phyloP scores from a whole-genome alignment of 2,888 invertebrate species.

The Eupithecia inturbata region DNA sequence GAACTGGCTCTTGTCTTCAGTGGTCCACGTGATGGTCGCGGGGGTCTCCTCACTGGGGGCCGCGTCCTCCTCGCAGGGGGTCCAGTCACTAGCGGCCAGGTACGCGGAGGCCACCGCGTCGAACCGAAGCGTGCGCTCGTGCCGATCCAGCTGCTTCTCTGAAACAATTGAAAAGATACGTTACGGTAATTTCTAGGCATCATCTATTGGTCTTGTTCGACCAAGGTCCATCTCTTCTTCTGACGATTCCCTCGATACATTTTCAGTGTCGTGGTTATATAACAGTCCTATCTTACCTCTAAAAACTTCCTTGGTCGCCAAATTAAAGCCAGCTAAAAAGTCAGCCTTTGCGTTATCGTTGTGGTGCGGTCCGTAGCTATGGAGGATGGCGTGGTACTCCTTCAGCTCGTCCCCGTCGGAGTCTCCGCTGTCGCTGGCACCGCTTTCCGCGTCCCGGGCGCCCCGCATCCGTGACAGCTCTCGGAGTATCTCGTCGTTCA shows the following conservation, averaged over 20 bases:
- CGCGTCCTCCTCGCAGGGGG: constrained; percentile 61
- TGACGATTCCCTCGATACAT: background rate
- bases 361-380: constrained; percentile 71
- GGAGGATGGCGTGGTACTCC: constrained; percentile 80
- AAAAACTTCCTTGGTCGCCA: constrained; percentile 84
- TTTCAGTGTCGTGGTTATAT: background rate
- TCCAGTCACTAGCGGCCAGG: constrained; percentile 68
- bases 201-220: background rate
- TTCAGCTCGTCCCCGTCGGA: constrained; percentile 80
- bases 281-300: constrained; percentile 81
- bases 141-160: constrained; percentile 84
- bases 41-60: background rate
- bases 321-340: constrained; percentile 85
- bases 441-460: constrained; percentile 65
- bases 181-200: background rate
- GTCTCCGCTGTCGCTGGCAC: constrained; percentile 78
- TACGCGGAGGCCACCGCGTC: constrained; percentile 82
- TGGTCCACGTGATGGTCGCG: background rate
- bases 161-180: constrained; percentile 27
- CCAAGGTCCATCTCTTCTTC: background rate
- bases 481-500: constrained; percentile 71
- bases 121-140: constrained; percentile 82
- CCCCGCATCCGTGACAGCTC: constrained; percentile 66
- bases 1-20: constrained; percentile 67
- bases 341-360: constrained; percentile 79